A percentile compares a stretch with the other conserved stretches of the same genome.
phyloP scores from a whole-genome alignment of 2,888 invertebrate species.

The Dasypogon diadema region DNA sequence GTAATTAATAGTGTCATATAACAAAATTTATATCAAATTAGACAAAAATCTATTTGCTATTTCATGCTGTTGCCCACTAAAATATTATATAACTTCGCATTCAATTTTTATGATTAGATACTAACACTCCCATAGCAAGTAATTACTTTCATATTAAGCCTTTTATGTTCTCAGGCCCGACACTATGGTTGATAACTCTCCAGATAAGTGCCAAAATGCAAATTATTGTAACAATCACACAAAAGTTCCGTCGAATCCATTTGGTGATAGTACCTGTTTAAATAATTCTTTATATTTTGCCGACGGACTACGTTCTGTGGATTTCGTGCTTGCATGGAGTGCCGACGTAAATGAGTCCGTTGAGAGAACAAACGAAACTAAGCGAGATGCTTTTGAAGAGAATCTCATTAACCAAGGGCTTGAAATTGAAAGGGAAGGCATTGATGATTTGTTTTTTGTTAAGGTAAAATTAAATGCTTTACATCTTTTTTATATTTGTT shows the following conservation, averaged over 20 bases:
- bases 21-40: too few relatives aligned
- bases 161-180: constrained; percentile 24
- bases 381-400: constrained; percentile 76
- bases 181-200: constrained; percentile 24
- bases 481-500: too few relatives aligned
- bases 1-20: too few relatives aligned
- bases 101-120: too few relatives aligned
- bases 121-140: too few relatives aligned
- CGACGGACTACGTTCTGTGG: constrained; percentile 79
- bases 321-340: constrained; percentile 85
- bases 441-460: constrained; percentile 81
- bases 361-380: constrained; percentile 66
- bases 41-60: too few relatives aligned
- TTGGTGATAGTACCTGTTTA: constrained; percentile 41
- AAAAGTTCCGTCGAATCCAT: constrained; percentile 54
- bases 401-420: constrained; percentile 82
- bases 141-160: too few relatives aligned
- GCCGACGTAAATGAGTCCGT: constrained; percentile 70
- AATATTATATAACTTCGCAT: too few relatives aligned
- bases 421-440: constrained; percentile 78
- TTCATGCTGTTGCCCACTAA: too few relatives aligned
- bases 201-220: constrained; percentile 33
- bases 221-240: constrained; percentile 47
- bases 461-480: constrained; percentile 75
- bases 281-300: constrained; percentile 74